A percentile compares a stretch with the other conserved stretches of the same genome.
Evolutionary conservation across 1,140 invertebrate species (phyloP).

Genomic region (Macrotrachela quadricornifera): DNA sequence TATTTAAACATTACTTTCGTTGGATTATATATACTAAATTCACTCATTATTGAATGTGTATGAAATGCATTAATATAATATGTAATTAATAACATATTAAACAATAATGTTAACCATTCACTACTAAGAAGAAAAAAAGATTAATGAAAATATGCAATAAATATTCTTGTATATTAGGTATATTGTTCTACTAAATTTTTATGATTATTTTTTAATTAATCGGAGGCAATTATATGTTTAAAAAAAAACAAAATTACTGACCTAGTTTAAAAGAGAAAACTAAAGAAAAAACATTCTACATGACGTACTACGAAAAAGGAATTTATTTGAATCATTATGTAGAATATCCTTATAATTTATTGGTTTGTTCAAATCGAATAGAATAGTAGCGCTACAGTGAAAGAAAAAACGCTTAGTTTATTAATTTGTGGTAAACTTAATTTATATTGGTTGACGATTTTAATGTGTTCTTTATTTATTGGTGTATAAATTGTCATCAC

Average conservation of each 20-base stretch:
- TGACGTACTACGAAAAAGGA: constrained; percentile 97
- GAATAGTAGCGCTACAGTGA: no score
- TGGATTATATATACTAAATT: constrained; percentile 85
- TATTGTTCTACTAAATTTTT: constrained; percentile 99
- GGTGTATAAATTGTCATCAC: no score
- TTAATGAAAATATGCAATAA: constrained; percentile 73
- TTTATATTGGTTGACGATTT: no score
- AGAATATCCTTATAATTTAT: no score
- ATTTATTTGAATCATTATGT: no score
- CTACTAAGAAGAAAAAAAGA: constrained; percentile 67
- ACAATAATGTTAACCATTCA: constrained; percentile 69
- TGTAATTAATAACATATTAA: constrained; percentile 77
- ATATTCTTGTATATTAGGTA: constrained; percentile 72
- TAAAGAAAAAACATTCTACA: constrained; percentile 40
- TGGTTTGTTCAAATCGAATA: no score
- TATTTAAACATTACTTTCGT: constrained; percentile 87
- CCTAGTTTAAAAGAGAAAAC: background rate
- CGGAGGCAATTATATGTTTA: constrained; percentile 75
- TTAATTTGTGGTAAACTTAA: no score
- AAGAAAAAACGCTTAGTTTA: no score
- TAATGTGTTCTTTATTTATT: no score
- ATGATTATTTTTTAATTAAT: constrained; percentile 95
- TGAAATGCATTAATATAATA: constrained; percentile 52
- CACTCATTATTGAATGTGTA: constrained; percentile 79
- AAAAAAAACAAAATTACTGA: constrained; percentile 11